Evolutionary conservation across 2,888 invertebrate species (phyloP), one percentile per base, ranked within the genome.

Genomic region (Trachelus stipa): DNA sequence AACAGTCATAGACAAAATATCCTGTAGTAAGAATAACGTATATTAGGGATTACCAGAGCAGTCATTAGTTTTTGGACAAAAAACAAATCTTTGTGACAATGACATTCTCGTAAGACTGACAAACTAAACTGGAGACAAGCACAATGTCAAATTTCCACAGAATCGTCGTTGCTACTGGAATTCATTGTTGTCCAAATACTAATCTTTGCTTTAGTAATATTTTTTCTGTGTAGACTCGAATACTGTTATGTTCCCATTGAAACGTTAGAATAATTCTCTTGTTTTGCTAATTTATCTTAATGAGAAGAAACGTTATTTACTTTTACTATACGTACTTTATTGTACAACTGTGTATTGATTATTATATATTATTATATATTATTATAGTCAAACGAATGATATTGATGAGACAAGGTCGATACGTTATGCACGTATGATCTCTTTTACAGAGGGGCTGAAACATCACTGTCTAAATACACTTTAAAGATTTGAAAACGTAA

Each of bases 401-500:
- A 56, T 9, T 9, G 23, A 56, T 9, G 23, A 56, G 9, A 56
- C 56, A 23, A 23, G 0, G 23, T 56, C 56, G 23, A 15, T 56
- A 56, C 56, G 23, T 2, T 56, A 56, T 9, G 56, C 15, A 56
- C 23, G 23, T 56, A 56, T 23, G 56, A 23, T 56, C 56, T 23
- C 23, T 56, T 23, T 56, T 9, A 23, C 1, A 56, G 23, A 56
- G 56, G 56, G 56, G 56, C 1, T 56, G 9, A 23, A 56, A 56
- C 56, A 23, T 23, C 56, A 86, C 91, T 91, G 90, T 91, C 91
- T 91, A 91, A 91, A 91, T 90, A 91, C 90, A 91, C 91, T 91
- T 91, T 91, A 91, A 91, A 91, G 91, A 91, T 91, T 91, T 91
- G 90, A 90, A 91, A 91, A 91, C 90, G 91, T 91, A 91, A 91